A percentile compares a stretch with the other conserved stretches of the same genome.
Conservation (phyloP, 1,140 invertebrate genomes). For the Apocrypta bakeri region DNA sequence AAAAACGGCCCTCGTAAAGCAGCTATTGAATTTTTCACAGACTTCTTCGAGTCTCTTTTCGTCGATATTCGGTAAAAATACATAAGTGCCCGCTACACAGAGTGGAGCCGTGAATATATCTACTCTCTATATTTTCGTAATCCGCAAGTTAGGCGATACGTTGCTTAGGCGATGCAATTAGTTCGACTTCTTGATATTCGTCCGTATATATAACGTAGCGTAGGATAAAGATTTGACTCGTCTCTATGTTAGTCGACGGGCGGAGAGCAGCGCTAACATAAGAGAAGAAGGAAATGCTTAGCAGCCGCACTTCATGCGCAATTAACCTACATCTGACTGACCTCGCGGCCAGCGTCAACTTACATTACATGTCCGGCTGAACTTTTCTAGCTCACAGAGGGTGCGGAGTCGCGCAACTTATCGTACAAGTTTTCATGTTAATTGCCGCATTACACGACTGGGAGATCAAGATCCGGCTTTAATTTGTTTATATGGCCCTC, state of each 20-base stretch:
- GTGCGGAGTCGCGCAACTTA: neutral
- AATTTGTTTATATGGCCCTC: neutral
- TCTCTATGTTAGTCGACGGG: neutral
- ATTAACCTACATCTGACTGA: slow-evolving; percentile 61
- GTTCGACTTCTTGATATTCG: no score
- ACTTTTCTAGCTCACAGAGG: neutral
- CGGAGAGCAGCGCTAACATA: neutral
- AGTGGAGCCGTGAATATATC: no score
- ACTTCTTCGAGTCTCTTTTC: neutral
- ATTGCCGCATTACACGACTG: neutral
- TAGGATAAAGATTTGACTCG: slow-evolving; percentile 11
- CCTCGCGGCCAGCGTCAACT: slow-evolving; percentile 40
- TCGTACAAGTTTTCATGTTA: neutral
- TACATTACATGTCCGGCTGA: neutral
- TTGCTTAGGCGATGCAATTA: no score
- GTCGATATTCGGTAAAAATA: slow-evolving; percentile 20
- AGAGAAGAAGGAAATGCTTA: slow-evolving; percentile 56
- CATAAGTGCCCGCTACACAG: no score
- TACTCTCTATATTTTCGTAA: no score
- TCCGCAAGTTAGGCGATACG: no score
- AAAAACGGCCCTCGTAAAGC: slow-evolving; percentile 27
- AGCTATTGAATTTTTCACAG: slow-evolving; percentile 38
- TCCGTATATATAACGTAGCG: no score
- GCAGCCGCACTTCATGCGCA: slow-evolving; percentile 55
- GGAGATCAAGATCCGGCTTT: neutral